Evolutionary conservation across 2,797 vertebrate genomes (phyloP).

Genomic region (Melanogrammus aeglefinus): DNA sequence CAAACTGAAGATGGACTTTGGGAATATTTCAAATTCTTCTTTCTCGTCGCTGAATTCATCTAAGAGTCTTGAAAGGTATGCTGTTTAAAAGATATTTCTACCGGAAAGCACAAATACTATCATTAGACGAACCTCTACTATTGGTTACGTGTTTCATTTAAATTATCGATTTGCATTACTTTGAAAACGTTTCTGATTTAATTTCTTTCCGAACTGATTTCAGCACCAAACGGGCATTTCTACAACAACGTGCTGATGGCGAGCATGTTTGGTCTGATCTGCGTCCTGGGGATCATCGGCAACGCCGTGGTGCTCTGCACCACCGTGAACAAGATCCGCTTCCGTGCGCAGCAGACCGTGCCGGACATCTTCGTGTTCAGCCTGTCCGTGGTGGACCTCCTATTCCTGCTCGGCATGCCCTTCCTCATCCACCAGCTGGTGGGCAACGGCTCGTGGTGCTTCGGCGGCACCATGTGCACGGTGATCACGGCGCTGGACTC

Average conservation of each 20-base stretch:
- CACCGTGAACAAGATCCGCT: slow-evolving; percentile 76
- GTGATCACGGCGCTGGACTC: slow-evolving; percentile 78
- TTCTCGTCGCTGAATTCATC: slow-evolving; percentile 25
- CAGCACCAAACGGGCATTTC: slow-evolving; percentile 36
- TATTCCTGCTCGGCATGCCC: slow-evolving; percentile 81
- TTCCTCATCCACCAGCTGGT: slow-evolving; percentile 83
- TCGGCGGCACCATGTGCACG: slow-evolving; percentile 77
- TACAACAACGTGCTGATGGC: slow-evolving; percentile 77
- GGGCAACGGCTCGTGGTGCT: slow-evolving; percentile 79
- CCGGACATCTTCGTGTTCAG: slow-evolving; percentile 80
- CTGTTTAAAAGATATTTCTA: background rate
- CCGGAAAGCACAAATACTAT: background rate
- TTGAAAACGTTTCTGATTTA: background rate
- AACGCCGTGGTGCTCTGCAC: slow-evolving; percentile 79
- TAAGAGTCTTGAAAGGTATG: slow-evolving; percentile 9
- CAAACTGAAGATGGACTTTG: slow-evolving; percentile 47
- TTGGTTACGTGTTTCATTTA: too few species aligned
- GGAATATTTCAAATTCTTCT: slow-evolving; percentile 30
- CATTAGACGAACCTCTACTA: background rate
- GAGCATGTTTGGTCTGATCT: slow-evolving; percentile 78
- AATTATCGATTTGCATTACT: background rate
- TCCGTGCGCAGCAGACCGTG: slow-evolving; percentile 71
- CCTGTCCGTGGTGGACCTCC: slow-evolving; percentile 76
- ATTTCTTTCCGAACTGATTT: slow-evolving; percentile 5
- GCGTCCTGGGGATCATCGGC: slow-evolving; percentile 73